These are phyloP conservation scores for Ptychodera flava DNA, from an alignment of 35 echinoderm and acorn worm genomes.

Conservation along the genomic window DNA sequence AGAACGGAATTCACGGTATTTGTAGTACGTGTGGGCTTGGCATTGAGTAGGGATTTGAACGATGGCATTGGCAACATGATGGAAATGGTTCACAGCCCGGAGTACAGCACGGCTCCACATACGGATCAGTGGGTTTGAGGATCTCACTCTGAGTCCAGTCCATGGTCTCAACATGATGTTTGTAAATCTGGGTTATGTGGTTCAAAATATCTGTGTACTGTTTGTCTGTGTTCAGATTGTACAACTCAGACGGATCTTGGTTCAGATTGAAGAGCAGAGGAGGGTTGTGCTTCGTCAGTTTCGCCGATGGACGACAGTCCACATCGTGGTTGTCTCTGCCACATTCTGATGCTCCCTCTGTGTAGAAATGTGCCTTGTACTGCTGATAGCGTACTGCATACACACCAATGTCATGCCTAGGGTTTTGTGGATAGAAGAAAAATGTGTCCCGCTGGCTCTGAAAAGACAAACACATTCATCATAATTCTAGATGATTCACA, in stretches of 20 bases:
- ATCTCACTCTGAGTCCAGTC: conserved; percentile 40
- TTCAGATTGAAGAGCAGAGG: conserved; percentile 53
- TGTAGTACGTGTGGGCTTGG: too few species aligned
- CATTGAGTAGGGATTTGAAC: too few species aligned
- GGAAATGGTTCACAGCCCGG: conserved; percentile 53
- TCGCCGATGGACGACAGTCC: conserved; percentile 46
- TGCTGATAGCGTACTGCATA: conserved; percentile 71
- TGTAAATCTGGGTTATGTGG: conserved; percentile 34
- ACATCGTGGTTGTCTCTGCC: conserved; percentile 44
- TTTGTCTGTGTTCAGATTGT: conserved; percentile 34
- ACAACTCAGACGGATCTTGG: conserved; percentile 63
- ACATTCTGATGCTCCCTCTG: conserved; percentile 45
- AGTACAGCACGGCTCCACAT: conserved; percentile 67
- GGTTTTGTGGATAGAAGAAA: conserved; percentile 49
- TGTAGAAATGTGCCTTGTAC: conserved; percentile 88
- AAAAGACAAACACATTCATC: conserved; percentile 4
- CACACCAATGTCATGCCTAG: conserved; percentile 17
- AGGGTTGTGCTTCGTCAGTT: conserved; percentile 44
- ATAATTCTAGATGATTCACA: too few species aligned
- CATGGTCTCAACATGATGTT: conserved; percentile 51
- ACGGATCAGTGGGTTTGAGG: background rate
- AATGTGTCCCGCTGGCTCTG: conserved; percentile 47
- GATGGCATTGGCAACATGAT: conserved; percentile 56
- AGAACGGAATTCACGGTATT: too few species aligned
- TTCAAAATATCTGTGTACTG: conserved; percentile 37